Conservation (phyloP, 1,140 invertebrate genomes). For the Euura lappo region DNA sequence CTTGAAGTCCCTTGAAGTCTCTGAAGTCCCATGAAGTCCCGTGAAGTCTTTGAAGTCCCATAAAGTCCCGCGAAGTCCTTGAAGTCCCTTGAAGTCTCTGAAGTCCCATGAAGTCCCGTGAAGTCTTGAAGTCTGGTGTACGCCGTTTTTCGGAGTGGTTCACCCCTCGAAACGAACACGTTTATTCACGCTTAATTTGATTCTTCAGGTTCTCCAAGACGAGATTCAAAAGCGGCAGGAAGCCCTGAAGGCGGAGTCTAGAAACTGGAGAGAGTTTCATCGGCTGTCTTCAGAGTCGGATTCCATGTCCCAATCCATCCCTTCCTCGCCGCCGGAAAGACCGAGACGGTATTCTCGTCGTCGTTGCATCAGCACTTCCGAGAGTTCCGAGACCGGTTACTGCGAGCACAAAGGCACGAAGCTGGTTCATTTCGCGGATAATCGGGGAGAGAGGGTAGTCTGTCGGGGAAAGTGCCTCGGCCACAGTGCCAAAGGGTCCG, state of each 20-base stretch:
- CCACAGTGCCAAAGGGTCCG: conserved; percentile 70
- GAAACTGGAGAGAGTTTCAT: conserved; percentile 50
- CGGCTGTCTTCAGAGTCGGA: conserved; percentile 40
- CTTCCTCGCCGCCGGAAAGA: conserved; percentile 50
- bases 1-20: too few relatives aligned
- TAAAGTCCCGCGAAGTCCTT: too few relatives aligned
- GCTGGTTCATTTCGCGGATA: conserved; percentile 62
- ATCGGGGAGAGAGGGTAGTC: conserved; percentile 61
- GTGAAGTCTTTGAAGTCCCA: too few relatives aligned
- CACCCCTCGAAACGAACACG: too few relatives aligned
- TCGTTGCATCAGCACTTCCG: conserved; percentile 48
- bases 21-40: too few relatives aligned
- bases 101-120: too few relatives aligned
- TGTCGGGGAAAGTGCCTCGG: conserved; percentile 66
- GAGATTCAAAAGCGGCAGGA: conserved; percentile 74
- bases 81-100: too few relatives aligned
- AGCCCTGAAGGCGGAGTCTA: conserved; percentile 67
- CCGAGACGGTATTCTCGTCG: conserved; percentile 41
- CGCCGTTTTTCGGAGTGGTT: too few relatives aligned
- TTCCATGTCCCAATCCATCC: conserved; percentile 42
- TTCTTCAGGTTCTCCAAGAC: conserved; percentile 66
- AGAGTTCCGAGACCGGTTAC: conserved; percentile 52
- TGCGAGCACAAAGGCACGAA: conserved; percentile 64
- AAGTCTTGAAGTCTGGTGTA: too few relatives aligned
- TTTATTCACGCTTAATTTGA: too few relatives aligned